These are phyloP conservation scores for Blastobasis lacticolella DNA, from an alignment of 2,888 invertebrate species.

Conservation along the genomic window DNA sequence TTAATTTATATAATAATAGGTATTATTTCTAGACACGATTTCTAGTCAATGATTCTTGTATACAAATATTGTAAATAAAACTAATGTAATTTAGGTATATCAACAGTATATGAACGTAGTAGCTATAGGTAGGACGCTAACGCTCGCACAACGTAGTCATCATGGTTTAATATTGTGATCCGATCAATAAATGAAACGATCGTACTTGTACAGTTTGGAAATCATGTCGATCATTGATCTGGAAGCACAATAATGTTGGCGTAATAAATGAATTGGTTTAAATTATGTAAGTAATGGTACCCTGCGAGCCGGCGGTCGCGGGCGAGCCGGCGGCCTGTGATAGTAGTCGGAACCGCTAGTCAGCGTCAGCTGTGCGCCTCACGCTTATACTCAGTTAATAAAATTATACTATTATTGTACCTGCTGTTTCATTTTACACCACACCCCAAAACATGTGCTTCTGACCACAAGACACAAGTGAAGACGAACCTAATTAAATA, in stretches of 20 bases:
- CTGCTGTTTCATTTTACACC: constrained; percentile 19
- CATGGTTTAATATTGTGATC: too few relatives aligned
- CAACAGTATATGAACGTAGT: constrained; percentile 31
- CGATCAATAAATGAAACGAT: too few relatives aligned
- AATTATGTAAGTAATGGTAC: constrained; percentile 17
- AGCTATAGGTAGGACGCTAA: constrained; percentile 21
- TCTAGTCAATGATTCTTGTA: constrained; percentile 69
- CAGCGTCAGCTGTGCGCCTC: constrained; percentile 71
- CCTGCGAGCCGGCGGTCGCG: constrained; percentile 11
- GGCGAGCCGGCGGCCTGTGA: constrained; percentile 53
- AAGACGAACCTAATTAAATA: too few relatives aligned
- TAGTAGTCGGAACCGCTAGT: constrained; percentile 65
- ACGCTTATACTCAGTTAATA: constrained; percentile 70
- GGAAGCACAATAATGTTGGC: too few relatives aligned
- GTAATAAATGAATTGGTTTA: too few relatives aligned
- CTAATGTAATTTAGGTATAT: constrained; percentile 46
- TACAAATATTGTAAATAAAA: constrained; percentile 55
- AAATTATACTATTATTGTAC: constrained; percentile 21
- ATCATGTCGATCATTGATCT: too few relatives aligned
- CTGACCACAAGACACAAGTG: too few relatives aligned
- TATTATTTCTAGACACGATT: constrained; percentile 54
- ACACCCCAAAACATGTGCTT: too few relatives aligned
- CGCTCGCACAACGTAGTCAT: neutral
- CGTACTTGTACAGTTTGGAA: too few relatives aligned
- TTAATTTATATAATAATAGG: constrained; percentile 26